A percentile compares a stretch with the other conserved stretches of the same genome.
Conservation (phyloP, 2,797 vertebrate genomes). For the Acanthurus lineatus region DNA sequence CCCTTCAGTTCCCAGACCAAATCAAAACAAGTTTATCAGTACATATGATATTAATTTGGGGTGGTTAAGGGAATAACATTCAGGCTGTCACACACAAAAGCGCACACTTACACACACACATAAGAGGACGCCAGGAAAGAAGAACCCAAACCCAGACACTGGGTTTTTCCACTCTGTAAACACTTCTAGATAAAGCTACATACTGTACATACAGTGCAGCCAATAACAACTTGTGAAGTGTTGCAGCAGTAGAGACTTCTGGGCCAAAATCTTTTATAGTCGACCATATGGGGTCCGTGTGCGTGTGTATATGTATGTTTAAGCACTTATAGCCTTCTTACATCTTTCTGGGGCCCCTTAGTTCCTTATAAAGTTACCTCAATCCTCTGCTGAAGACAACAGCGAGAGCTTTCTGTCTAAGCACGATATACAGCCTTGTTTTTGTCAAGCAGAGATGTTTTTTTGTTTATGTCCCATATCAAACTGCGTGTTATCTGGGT, state of each 20-base stretch:
- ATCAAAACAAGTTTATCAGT: background rate
- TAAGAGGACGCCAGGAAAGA: background rate
- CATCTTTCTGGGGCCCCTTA: slow-evolving; percentile 20
- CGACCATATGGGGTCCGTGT: slow-evolving; percentile 10
- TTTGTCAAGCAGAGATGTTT: slow-evolving; percentile 25
- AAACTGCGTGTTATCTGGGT: slow-evolving; percentile 72
- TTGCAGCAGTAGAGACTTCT: slow-evolving; percentile 19
- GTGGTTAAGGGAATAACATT: slow-evolving; percentile 3
- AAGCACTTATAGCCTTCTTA: slow-evolving; percentile 41
- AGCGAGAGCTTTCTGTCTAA: slow-evolving; percentile 24
- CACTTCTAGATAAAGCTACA: slow-evolving; percentile 7
- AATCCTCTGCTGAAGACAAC: slow-evolving; percentile 23
- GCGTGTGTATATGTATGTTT: slow-evolving; percentile 19
- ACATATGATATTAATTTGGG: background rate
- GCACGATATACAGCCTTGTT: slow-evolving; percentile 47
- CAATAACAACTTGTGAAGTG: background rate
- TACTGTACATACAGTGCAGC: background rate
- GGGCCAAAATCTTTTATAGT: slow-evolving; percentile 30
- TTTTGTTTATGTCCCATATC: slow-evolving; percentile 59
- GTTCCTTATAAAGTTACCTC: slow-evolving; percentile 15
- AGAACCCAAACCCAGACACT: background rate
- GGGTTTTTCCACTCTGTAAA: slow-evolving; percentile 10
- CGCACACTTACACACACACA: background rate
- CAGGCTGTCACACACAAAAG: background rate
- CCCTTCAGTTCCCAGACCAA: background rate